Base-by-base conservation (phyloP, 2,797 vertebrate species). In the Onychomys arenicola region DNA sequence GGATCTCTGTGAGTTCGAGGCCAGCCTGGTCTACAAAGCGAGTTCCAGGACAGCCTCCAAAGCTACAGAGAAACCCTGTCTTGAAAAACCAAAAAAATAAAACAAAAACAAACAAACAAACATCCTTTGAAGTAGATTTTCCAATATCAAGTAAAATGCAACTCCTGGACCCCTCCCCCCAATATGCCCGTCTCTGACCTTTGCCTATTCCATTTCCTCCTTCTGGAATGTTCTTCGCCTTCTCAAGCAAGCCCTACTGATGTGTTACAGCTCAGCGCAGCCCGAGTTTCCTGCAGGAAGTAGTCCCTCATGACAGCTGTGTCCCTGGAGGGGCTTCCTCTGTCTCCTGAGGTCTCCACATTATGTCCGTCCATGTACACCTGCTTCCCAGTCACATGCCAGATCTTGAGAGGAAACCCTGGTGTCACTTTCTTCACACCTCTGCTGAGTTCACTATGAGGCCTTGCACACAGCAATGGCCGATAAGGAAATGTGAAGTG, bases 141-240 rank as follows among this genome's bases (percentile, higher is more conserved):
- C 12, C 40, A 76, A 29, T n/a, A 73, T 37, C 4, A 13, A 57
- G 49, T 27, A 57, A 69, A 61, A 55, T 40, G 1, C 19, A 82
- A 89, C 17, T 71, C 57, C 21, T 71, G 69, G 32, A 69, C 34
- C 67, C 34, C n/a, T n/a, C 0, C 46, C 80, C 69, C 69, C 11
- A 21, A 0, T 0, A 69, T 6, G 6, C 25, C 80, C 52, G 55
- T 29, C 69, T 93, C 75, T 40, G 67, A 55, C 1, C 65, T n/a
- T n/a, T 16, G 88, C 55, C 40, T 63, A 25, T 37, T 71, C 40
- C 14, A 21, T 46, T 9, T n/a, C 52, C 85, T 29, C 83, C 63
- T 94, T 94, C 77, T 29, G 34, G 49, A 63, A 49, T 17, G 71
- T 52, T 92, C 86, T 83, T 90, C 17, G 19, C 23, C 27, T 52